Evolutionary conservation across 2,888 invertebrate genomes (phyloP), one percentile per base, ranked within the genome.

Genomic region (Zeuzera pyrina): DNA sequence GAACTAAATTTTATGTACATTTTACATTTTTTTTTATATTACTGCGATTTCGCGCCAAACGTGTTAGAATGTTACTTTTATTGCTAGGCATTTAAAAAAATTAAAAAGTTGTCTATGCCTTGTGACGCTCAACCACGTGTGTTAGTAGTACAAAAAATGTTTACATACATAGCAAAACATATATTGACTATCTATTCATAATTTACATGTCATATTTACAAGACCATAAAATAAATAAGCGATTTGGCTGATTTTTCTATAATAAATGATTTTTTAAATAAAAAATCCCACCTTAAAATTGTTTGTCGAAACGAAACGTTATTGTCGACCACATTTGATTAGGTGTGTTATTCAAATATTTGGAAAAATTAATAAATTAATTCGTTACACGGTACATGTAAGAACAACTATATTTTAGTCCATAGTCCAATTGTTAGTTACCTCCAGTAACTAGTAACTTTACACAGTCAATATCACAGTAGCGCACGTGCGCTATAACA

Each of bases 201-300:
- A 67, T 76, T 62, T 78, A 79, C 73, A 78, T 35, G 39, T 57
- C 57, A 49, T 78, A 81, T 79, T 67, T 73, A 77, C 71, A 76
- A 66, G 57, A 67, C 64, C 62, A 65, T 65, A 59, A 39, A 60
- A 65, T 65, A 67, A 74, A 79, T 78, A 77, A 68, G 73, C 67
- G 68, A 72, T 77, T 78, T 77, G 76, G 73, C 70, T 67, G 73
- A 52, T 42, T 47, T 40, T 46, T 36, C 40, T 41, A 33, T 46
- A 34, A 29, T 24, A 33, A 39, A 33, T 43, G 30, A 15, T 46
- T 50, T 42, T 41, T 45, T 43, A 47, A 48, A 43, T 44, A 36
- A 39, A 38, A 31, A 42, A 19, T 7, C 5, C 12, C 7, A 12
- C 28, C 15, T 28, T 19, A 19, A 34, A 39, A 38, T 49, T 40